A percentile compares a stretch with the other conserved stretches of the same genome.
Conservation (phyloP, 2,888 invertebrate species). For the Oscheius myriophilus region DNA sequence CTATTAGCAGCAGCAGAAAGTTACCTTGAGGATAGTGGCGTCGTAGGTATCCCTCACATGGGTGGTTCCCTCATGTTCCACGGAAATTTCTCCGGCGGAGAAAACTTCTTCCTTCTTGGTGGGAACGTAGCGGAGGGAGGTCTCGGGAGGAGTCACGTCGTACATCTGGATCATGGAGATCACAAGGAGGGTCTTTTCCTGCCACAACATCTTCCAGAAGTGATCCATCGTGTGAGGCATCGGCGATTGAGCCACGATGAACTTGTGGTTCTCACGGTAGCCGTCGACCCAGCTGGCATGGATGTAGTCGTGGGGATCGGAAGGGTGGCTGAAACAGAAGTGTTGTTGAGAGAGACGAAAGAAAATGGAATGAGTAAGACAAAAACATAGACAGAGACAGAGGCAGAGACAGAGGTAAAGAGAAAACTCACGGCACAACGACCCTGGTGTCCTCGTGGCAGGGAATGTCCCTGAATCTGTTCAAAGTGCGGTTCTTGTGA, state of each 20-base stretch:
- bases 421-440: slow-evolving; percentile 34
- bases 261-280: slow-evolving; percentile 53
- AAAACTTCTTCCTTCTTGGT: slow-evolving; percentile 27
- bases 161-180: slow-evolving; percentile 43
- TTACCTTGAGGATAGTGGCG: slow-evolving; percentile 39
- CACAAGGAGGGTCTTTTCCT: slow-evolving; percentile 49
- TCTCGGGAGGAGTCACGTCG: slow-evolving; percentile 24
- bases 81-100: slow-evolving; percentile 27
- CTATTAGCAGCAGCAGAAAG: background rate
- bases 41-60: slow-evolving; percentile 45
- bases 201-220: slow-evolving; percentile 59
- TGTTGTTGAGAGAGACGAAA: background rate
- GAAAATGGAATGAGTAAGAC: too few relatives aligned
- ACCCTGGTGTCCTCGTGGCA: slow-evolving; percentile 54
- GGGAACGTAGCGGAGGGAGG: slow-evolving; percentile 38
- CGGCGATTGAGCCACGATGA: slow-evolving; percentile 51
- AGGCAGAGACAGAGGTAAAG: background rate
- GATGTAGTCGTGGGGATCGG: slow-evolving; percentile 50
- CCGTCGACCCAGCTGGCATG: slow-evolving; percentile 60
- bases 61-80: slow-evolving; percentile 34
- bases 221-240: slow-evolving; percentile 42
- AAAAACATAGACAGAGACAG: background rate
- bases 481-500: slow-evolving; percentile 40
- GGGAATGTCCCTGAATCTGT: slow-evolving; percentile 50
- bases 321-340: background rate